Evolutionary conservation across 2,888 invertebrate species (phyloP), one percentile per base, ranked within the genome.

Genomic region (Sphecodes monilicornis): DNA sequence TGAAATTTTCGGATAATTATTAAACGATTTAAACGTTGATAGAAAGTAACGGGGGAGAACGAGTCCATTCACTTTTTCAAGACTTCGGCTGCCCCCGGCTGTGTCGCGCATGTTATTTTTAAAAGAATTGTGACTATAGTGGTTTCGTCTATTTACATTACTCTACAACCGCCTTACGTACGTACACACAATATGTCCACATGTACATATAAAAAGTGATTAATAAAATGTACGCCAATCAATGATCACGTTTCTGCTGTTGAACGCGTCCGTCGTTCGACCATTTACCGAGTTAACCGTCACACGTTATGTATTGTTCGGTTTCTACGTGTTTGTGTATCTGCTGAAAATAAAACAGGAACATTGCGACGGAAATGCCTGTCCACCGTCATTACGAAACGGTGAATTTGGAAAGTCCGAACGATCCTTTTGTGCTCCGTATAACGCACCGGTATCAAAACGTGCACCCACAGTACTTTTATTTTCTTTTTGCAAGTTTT

Each of bases 211-310:
- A n/a, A 80, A 69, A 70, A 26, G 26, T 50, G 46, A 82, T 57
- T 69, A 87, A 82, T 82, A 76, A 87, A 82, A 77, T 85, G 71
- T 87, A 82, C 68, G 60, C 80, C 73, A 78, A n/a, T 74, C 82
- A 41, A 60, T 76, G 68, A 60, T 70, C 60, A 74, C 50, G 72
- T 72, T 68, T 68, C 50, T 50, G 74, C 50, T 70, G 50, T 69
- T 54, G 64, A 71, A 29, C 76, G 66, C 54, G 54, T 54, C n/a
- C 54, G 66, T 26, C 81, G 41, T 43, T 81, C 36, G 43, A 71
- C 71, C 75, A 54, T 43, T 46, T 64, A 54, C 64, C 64, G 82
- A 76, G 75, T 41, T 66, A n/a, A 80, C 64, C 69, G 26, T 82
- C 57, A 64, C 54, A 71, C 43, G 46, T 75, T 82, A 66, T 26